Percentiles rank a stretch among this genome's conserved stretches.
phyloP scores from a whole-genome alignment of 2,888 invertebrate species.

The Drosophila mulleri region DNA sequence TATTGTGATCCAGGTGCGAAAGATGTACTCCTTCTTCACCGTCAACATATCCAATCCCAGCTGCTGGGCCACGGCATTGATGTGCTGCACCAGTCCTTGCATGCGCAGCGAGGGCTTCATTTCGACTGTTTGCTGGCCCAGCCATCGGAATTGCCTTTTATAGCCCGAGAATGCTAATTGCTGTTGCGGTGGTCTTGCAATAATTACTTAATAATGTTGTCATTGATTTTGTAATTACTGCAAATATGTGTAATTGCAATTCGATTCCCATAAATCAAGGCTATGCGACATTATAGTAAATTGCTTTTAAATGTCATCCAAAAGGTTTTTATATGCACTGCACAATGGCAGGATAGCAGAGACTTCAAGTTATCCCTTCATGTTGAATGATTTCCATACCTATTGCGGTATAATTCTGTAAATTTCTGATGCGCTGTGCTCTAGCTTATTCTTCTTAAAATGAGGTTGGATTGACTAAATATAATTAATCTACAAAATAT shows the following conservation, averaged over 20 bases:
- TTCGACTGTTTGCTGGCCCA: constrained; percentile 20
- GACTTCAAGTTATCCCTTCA: not conserved
- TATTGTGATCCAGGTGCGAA: constrained; percentile 38
- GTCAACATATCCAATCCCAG: constrained; percentile 55
- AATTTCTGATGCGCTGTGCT: no score
- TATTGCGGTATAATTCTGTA: no score
- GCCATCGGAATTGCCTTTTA: constrained; percentile 35
- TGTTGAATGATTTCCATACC: not conserved
- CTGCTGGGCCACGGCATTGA: constrained; percentile 35
- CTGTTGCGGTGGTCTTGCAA: not conserved
- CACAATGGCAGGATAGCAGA: not conserved
- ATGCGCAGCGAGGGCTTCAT: constrained; percentile 34
- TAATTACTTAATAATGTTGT: constrained; percentile 27
- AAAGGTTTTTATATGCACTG: not conserved
- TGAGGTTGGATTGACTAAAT: no score
- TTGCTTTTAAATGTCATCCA: constrained; percentile 1
- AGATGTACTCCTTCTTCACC: constrained; percentile 8
- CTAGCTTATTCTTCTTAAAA: no score
- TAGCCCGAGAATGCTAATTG: constrained; percentile 40
- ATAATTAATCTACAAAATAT: no score
- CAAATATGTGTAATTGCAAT: constrained; percentile 36
- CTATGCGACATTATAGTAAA: constrained; percentile 6
- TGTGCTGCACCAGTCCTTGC: constrained; percentile 23
- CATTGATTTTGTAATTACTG: constrained; percentile 38
- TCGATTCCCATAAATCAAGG: constrained; percentile 36